These are phyloP conservation scores for Hyperoplus lanceolatus DNA, from an alignment of 2,797 vertebrate species.

Conservation along the genomic window DNA sequence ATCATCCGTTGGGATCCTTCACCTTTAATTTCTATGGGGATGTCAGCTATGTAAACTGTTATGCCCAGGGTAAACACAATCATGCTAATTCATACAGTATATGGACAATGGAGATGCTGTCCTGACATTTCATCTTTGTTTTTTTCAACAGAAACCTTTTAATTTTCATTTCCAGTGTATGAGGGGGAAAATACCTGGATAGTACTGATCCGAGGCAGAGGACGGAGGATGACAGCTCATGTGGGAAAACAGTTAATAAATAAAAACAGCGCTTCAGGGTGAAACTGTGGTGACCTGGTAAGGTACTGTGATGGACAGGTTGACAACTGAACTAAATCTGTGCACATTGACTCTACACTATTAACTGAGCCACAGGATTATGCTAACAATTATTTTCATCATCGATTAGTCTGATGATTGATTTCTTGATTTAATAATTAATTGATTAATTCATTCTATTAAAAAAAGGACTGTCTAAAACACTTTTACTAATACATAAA, in stretches of 20 bases:
- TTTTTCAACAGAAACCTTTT: conserved; percentile 4
- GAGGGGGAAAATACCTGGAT: neutral
- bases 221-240: neutral
- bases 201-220: neutral
- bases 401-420: neutral
- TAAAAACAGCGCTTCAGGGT: conserved; percentile 13
- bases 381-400: neutral
- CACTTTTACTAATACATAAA: neutral
- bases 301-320: conserved; percentile 1
- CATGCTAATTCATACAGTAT: neutral
- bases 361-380: neutral
- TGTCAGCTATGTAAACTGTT: neutral
- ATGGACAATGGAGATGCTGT: neutral
- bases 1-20: too few species aligned
- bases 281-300: neutral
- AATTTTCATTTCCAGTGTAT: conserved; percentile 6
- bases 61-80: neutral
- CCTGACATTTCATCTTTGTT: neutral
- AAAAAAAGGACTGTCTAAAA: neutral
- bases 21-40: neutral
- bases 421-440: neutral
- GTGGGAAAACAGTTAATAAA: neutral
- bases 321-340: neutral
- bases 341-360: neutral
- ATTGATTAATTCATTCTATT: neutral